A percentile compares a stretch with the other conserved stretches of the same genome.
phyloP scores from a whole-genome alignment of 2,888 invertebrate genomes.

The Mallateleia sp. region DNA sequence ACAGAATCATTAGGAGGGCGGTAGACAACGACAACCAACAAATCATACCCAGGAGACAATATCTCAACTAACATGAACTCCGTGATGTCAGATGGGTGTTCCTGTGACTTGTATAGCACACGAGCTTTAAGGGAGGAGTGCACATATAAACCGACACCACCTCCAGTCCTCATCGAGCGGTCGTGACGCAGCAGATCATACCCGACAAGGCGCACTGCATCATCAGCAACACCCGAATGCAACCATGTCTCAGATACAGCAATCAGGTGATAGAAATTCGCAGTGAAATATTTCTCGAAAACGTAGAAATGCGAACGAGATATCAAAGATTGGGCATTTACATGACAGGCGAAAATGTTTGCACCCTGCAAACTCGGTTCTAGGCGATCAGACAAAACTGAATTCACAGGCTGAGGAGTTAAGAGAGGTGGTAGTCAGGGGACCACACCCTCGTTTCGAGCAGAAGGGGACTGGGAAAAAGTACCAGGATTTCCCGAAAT shows the following conservation, averaged over 20 bases:
- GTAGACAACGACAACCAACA: neutral
- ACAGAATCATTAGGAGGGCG: neutral
- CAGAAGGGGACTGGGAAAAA: no score
- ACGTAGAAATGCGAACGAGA: neutral
- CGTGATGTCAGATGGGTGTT: neutral
- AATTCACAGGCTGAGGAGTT: no score
- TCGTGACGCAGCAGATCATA: neutral
- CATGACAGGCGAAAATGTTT: neutral
- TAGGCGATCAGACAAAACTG: no score
- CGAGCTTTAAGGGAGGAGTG: neutral
- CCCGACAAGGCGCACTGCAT: no score
- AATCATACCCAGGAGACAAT: neutral
- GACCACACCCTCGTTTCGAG: no score
- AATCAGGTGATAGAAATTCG: neutral
- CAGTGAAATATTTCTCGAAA: neutral
- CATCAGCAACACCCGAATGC: neutral
- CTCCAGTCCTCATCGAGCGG: neutral
- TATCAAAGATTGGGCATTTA: conserved; percentile 1
- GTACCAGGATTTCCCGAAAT: no score
- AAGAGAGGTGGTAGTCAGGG: no score
- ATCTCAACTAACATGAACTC: no score
- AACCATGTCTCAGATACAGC: conserved; percentile 29
- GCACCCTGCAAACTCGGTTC: no score
- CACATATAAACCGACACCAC: neutral
- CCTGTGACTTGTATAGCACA: neutral